phyloP scores from a whole-genome alignment of 2,113 vertebrate species.

The Monarcha castaneiventris region DNA sequence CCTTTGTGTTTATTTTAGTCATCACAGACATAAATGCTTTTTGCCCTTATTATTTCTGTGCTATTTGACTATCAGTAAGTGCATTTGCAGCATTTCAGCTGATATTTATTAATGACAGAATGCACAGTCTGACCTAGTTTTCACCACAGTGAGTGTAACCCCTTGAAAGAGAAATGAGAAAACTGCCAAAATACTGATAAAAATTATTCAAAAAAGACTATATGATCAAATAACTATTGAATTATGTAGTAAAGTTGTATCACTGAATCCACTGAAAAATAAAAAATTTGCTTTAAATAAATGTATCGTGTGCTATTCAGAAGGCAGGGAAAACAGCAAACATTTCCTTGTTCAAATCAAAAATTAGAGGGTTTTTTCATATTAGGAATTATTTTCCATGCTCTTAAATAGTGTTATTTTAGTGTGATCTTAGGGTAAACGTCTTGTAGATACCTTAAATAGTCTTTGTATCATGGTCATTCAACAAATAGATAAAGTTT shows the following conservation, averaged over 20 bases:
- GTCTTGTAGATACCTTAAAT: background rate
- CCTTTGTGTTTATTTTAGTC: background rate
- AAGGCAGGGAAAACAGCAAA: background rate
- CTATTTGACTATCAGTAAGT: background rate
- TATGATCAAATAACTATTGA: background rate
- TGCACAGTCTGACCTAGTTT: conserved; percentile 36
- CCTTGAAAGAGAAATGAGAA: background rate
- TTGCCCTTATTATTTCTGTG: background rate
- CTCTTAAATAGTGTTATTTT: background rate
- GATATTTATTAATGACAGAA: conserved; percentile 15
- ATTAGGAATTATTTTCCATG: background rate
- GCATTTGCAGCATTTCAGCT: background rate
- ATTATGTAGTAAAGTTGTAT: background rate
- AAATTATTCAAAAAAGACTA: background rate
- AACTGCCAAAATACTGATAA: background rate
- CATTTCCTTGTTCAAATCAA: background rate
- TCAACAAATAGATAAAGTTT: background rate
- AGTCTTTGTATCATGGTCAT: rapidly evolving
- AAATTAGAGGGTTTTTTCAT: background rate
- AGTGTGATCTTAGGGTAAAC: background rate
- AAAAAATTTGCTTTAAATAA: background rate
- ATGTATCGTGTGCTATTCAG: background rate
- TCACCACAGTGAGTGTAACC: background rate
- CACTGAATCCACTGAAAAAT: background rate
- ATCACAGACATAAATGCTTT: background rate